phyloP scores from a whole-genome alignment of 1,140 invertebrate genomes.

The Eriosoma lanigerum region DNA sequence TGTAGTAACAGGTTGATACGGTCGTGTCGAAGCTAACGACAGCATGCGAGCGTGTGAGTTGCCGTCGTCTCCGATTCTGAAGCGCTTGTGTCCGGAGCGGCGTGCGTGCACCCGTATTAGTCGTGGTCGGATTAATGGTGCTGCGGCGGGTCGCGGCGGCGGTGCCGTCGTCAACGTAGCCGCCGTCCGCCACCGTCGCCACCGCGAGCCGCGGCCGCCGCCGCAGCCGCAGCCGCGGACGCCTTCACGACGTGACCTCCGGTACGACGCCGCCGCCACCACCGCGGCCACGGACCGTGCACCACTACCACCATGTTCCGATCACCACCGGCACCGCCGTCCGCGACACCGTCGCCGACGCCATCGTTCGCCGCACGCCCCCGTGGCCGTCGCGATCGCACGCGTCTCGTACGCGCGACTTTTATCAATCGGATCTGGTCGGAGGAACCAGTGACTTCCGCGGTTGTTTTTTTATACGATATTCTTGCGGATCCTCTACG shows the following conservation, averaged over 20 bases:
- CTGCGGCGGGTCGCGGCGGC: slow-evolving; percentile 40
- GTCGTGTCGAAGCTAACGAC: slow-evolving; percentile 16
- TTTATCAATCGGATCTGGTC: no score
- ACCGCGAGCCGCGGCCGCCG: background rate
- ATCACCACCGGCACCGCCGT: background rate
- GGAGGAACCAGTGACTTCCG: no score
- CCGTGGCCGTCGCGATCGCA: background rate
- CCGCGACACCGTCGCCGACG: background rate
- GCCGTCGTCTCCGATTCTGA: slow-evolving; percentile 35
- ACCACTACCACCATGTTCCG: background rate
- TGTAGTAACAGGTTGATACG: slow-evolving; percentile 13
- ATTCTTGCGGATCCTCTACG: no score
- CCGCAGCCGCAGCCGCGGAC: background rate
- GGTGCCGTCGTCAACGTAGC: slow-evolving; percentile 18
- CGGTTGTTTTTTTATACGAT: no score
- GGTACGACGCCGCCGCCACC: background rate
- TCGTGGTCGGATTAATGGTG: slow-evolving; percentile 5
- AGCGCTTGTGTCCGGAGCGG: slow-evolving; percentile 42
- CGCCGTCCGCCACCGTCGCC: slow-evolving; percentile 25
- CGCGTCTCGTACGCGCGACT: background rate
- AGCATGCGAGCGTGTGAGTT: slow-evolving; percentile 40
- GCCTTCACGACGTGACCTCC: no score
- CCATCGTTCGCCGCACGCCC: background rate
- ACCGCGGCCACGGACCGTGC: background rate
- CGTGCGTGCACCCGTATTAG: slow-evolving; percentile 40